phyloP scores from a whole-genome alignment of 2,888 invertebrate genomes.

The Diploptera punctata region DNA sequence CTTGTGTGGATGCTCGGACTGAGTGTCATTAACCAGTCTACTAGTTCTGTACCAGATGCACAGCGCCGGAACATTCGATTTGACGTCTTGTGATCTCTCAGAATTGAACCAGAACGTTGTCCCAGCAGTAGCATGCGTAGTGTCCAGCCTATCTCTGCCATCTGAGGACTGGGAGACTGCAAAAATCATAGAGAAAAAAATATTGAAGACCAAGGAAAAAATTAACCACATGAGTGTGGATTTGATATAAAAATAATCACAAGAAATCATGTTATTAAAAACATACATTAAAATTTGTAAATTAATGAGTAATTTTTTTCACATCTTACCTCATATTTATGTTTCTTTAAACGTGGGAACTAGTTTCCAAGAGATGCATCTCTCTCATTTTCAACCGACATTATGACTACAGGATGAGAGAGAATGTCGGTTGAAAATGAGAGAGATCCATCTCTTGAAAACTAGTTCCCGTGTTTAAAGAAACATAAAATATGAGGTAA shows the following conservation, averaged over 20 bases:
- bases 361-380: too few species aligned
- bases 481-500: too few species aligned
- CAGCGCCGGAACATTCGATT: slow-evolving; percentile 69
- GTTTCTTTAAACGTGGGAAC: too few species aligned
- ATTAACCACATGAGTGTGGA: background rate
- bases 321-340: too few species aligned
- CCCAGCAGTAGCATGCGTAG: slow-evolving; percentile 69
- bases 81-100: slow-evolving; percentile 69
- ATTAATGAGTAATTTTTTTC: too few species aligned
- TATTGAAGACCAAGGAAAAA: background rate
- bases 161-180: slow-evolving; percentile 67
- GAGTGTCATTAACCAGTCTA: slow-evolving; percentile 77
- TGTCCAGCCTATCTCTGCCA: slow-evolving; percentile 73
- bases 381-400: too few species aligned
- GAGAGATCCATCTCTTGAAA: too few species aligned
- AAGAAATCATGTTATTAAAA: background rate
- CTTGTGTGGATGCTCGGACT: slow-evolving; percentile 68
- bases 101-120: slow-evolving; percentile 65
- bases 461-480: too few species aligned
- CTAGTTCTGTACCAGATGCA: slow-evolving; percentile 80
- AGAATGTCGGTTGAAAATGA: too few species aligned
- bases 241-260: background rate
- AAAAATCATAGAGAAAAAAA: slow-evolving; percentile 26
- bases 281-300: background rate
- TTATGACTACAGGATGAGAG: background rate